Base-by-base conservation (phyloP, 2,888 invertebrate genomes). In the Drosophila gaucha region DNA sequence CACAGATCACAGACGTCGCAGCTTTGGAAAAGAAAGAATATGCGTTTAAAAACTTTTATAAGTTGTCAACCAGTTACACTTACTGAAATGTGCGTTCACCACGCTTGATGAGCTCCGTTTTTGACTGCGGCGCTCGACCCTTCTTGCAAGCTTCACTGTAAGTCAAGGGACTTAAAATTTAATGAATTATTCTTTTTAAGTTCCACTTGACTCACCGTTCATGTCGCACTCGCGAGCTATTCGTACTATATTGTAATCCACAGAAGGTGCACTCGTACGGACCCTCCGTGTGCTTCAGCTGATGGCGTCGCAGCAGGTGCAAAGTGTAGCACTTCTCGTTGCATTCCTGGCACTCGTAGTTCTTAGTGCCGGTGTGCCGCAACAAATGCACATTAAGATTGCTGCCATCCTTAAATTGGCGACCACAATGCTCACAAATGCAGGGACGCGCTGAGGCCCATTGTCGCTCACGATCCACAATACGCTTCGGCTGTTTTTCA, bases 21-120 rank as follows among this genome's bases (percentile, higher is more conserved):
- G 51, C 82, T 82, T 2, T 14, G 3, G 1, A 6, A 8, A 6
- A 28, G n/a, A 22, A 9, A 20, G 1, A 12, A 16, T 2, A 9
- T 6, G 3, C 8, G 8, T 26, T 18, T 6, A 14, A 1, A 12
- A 10, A 2, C n/a, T n/a, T n/a, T 38, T 0, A 6, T 6, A 28
- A 8, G 20, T 6, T 16, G 16, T 49, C 1, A 18, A 3, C 4
- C 8, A 6, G 2, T 3, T 10, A n/a, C 9, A 63, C 82, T 66
- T 33, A 82, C 82, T 82, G 82, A 54, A 82, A 82, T n/a, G 82
- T 82, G 26, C 82, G 80, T 49, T 87, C 88, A 14, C 82, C 82
- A 12, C 83, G 69, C 12, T 86, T 87, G n/a, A 82, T 82, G 2
- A 88, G 33, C 18, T 82, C 88, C 8, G 84, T 73, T 63, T 86